Base-by-base conservation (phyloP, 2,888 invertebrate genomes). In the Syritta pipiens region DNA sequence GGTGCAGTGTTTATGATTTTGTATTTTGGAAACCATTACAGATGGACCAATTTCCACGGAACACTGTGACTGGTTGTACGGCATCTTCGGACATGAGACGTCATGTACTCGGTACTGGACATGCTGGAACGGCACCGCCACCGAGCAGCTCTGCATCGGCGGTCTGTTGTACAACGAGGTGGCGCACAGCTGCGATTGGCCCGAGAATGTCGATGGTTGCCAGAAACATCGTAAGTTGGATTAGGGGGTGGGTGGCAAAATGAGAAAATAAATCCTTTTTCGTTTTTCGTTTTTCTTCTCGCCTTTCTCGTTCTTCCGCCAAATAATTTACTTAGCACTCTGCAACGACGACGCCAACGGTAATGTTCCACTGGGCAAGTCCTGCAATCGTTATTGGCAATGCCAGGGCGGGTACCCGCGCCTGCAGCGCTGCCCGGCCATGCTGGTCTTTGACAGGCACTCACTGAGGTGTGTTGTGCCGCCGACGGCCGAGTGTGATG, bases 101-200 rank as follows among this genome's bases (percentile, higher is more conserved):
- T 96, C 96, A 1, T 97, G 97, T 90, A 97, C 96, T 3, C 91
- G 96, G 49, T 97, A 96, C 88, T 97, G 96, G 96, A 96, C 96
- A 0, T 97, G 97, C 88, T 97, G 96, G 97, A 97, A 97, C 88
- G 96, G 96, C 10, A 97, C 97, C 0, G 94, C 96, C 7, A 96
- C 96, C 0, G 96, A 97, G 86, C 96, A 97, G 88, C 92, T 96
- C 57, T 97, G 97, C 89, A 96, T 96, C 85, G 96, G 96, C 19
- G 96, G 96, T 0, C 91, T 97, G 44, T 91, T 97, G 20, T 97
- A 96, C 91, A 96, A 96, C 86, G 96, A 97, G 89, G 92, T 94
- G 84, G 94, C 96, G 0, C 95, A 96, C 88, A 95, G 96, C 48
- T 97, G 97, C 87, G 97, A 97, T 89, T 97, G 96, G 96, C 97